phyloP scores from a whole-genome alignment of 1,140 invertebrate genomes.

The Hylaeus anthracinus region DNA sequence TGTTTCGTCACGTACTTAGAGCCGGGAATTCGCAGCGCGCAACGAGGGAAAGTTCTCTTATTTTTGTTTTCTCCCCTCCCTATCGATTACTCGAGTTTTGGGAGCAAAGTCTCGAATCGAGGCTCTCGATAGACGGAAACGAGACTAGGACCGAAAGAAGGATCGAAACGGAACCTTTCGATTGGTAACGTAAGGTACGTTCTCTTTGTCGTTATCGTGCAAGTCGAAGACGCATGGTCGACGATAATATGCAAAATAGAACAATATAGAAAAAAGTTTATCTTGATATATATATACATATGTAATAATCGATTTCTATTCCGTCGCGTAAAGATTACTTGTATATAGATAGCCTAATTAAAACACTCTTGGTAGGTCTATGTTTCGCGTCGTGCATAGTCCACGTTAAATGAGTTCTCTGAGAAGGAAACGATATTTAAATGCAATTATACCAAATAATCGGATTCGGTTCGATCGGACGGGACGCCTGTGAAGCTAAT shows the following conservation, averaged over 20 bases:
- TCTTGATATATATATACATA: constrained; percentile 40
- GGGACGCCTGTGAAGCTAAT: background rate
- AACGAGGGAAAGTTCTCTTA: background rate
- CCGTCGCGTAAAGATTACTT: constrained; percentile 52
- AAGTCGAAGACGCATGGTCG: constrained; percentile 2
- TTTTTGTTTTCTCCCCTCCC: background rate
- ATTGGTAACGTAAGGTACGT: background rate
- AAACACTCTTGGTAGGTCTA: constrained; percentile 17
- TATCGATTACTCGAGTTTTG: background rate
- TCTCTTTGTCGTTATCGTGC: background rate
- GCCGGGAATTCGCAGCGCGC: background rate
- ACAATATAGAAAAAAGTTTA: constrained; percentile 47
- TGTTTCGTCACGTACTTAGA: constrained; percentile 46
- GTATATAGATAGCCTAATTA: constrained; percentile 61
- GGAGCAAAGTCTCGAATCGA: background rate
- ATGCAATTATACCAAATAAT: constrained; percentile 70
- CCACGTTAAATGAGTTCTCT: constrained; percentile 6
- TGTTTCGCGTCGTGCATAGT: constrained; percentile 21
- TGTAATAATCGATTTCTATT: constrained; percentile 51
- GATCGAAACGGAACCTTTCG: too few relatives aligned
- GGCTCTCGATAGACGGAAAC: background rate
- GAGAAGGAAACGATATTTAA: constrained; percentile 17
- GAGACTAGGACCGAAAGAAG: background rate
- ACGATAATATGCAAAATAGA: constrained; percentile 35
- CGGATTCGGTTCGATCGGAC: constrained; percentile 21